A percentile compares a stretch with the other conserved stretches of the same genome.
Evolutionary conservation across 2,888 invertebrate genomes (phyloP).

Genomic region (Crepidodera aurea): DNA sequence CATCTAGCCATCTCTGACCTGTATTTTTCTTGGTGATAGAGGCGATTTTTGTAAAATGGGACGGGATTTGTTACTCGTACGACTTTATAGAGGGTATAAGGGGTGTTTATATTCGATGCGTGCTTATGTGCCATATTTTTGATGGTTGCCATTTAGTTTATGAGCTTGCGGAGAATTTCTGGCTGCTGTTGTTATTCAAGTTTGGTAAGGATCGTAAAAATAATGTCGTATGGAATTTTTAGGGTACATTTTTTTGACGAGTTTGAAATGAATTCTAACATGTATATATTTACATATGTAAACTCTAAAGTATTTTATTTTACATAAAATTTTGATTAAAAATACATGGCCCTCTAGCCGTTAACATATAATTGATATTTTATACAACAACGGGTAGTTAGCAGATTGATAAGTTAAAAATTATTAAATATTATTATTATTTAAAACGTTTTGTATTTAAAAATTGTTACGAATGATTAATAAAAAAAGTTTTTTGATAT

Average conservation of each 20-base stretch:
- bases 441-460: too few relatives aligned
- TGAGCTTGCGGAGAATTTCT: slow-evolving; percentile 38
- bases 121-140: slow-evolving; percentile 42
- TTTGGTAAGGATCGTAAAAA: slow-evolving; percentile 17
- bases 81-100: slow-evolving; percentile 29
- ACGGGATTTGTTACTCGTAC: slow-evolving; percentile 30
- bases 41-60: slow-evolving; percentile 38
- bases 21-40: slow-evolving; percentile 38
- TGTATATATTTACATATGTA: too few relatives aligned
- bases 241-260: not conserved
- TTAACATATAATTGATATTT: too few relatives aligned
- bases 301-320: too few relatives aligned
- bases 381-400: too few relatives aligned
- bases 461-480: too few relatives aligned
- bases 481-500: too few relatives aligned
- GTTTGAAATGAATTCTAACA: too few relatives aligned
- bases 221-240: not conserved
- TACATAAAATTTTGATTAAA: too few relatives aligned
- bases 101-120: slow-evolving; percentile 33
- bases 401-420: too few relatives aligned
- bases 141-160: slow-evolving; percentile 41
- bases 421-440: too few relatives aligned
- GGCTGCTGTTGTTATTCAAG: slow-evolving; percentile 25
- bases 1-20: slow-evolving; percentile 18
- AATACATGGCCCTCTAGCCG: too few relatives aligned